A percentile compares a stretch with the other conserved stretches of the same genome.
Conservation (phyloP, 2,113 vertebrate genomes). For the Uropsilus gracilis region DNA sequence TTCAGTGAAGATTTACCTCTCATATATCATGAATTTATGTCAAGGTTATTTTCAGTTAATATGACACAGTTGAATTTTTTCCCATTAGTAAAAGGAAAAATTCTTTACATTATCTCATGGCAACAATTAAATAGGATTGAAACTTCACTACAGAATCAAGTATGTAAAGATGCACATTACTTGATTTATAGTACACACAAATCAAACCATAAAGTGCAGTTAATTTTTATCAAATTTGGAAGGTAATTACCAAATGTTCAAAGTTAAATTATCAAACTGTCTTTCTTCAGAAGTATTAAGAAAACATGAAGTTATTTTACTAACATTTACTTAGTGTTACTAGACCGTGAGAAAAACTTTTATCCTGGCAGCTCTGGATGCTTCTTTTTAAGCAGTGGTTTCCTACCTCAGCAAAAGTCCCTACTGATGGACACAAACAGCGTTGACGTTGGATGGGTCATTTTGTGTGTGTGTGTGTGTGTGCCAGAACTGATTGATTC, state of each 20-base stretch:
- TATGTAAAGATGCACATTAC: neutral
- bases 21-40: neutral
- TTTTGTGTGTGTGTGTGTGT: constrained; percentile 53
- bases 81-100: neutral
- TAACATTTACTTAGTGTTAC: neutral
- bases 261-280: too few species aligned
- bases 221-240: neutral
- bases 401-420: neutral
- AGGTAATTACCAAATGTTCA: neutral
- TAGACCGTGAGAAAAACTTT: neutral
- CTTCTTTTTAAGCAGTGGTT: neutral
- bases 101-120: neutral
- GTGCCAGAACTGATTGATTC: constrained; percentile 50
- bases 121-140: neutral
- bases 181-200: neutral
- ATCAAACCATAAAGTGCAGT: neutral
- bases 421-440: neutral
- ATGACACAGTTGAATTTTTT: neutral
- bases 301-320: neutral
- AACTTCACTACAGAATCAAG: neutral
- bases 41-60: neutral
- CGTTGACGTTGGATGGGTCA: neutral
- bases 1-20: neutral
- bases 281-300: neutral
- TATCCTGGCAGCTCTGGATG: neutral